Evolutionary conservation across 2,113 vertebrate species (phyloP), one percentile per base, ranked within the genome.

Genomic region (Oxygymnocypris stewartii): DNA sequence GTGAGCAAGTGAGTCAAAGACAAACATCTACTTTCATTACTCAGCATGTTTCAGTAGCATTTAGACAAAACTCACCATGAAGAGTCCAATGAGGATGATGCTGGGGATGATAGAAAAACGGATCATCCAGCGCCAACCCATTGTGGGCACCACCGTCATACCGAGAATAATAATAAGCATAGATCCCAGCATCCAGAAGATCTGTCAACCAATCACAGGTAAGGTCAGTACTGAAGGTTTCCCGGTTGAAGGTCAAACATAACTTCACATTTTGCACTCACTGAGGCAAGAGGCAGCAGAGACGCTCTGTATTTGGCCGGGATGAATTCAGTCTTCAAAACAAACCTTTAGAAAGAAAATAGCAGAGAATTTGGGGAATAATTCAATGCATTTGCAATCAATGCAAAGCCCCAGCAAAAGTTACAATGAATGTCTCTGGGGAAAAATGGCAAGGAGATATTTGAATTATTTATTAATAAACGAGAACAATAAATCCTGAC

Each of bases 51-150:
- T n/a, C 14, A 67, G n/a, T 8, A 31, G 10, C 13, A 61, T 44
- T 42, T 63, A 74, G 57, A n/a, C 2, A 9, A 5, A 18, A 51
- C 61, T 73, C 86, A 99, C 98, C 96, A 94, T 95, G 91, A 99
- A 99, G 14, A 93, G 94, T 85, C 97, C 80, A 87, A 97, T 91
- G 75, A 99, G 96, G 86, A 98, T 37, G 85, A 99, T 85, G 51
- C 97, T 95, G 0, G 97, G 98, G 2, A 97, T 85, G 87, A 98
- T 93, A 1, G 98, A 97, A 0, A 97, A 85, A 9, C 98, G 95
- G 88, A 99, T 95, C 91, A 99, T 95, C 98, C 98, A 99, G 28
- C 96, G 94, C 98, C 98, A 99, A 28, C 98, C 97, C 0, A 97
- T 54, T 4, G 94, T 93, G 59, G 98, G 96, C 49, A 96, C 95